Conservation (phyloP, 2,113 vertebrate species). For the Petaurus breviceps region DNA sequence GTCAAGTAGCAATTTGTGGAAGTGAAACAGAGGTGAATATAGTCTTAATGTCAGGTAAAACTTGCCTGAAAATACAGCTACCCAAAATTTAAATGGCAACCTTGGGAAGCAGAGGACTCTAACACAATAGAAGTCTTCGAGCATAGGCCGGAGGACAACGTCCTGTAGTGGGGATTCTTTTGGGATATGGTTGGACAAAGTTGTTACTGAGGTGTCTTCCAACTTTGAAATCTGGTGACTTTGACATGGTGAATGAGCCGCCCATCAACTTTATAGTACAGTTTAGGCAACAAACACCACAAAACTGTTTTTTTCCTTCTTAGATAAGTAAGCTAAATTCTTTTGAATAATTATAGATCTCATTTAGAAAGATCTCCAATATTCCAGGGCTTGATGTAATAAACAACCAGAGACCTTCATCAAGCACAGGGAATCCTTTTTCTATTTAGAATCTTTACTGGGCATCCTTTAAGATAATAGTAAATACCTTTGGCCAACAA, state of each 20-base stretch:
- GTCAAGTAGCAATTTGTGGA: not conserved
- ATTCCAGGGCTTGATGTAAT: not conserved
- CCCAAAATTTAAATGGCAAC: not conserved
- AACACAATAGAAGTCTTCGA: not conserved
- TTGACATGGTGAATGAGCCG: not conserved
- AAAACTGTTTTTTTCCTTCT: not conserved
- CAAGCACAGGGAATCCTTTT: not conserved
- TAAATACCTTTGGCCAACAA: not conserved
- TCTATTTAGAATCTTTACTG: not conserved
- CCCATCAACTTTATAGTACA: not conserved
- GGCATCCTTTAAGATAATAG: not conserved
- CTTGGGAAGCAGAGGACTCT: not conserved
- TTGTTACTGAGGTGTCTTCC: not conserved
- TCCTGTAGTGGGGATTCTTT: not conserved
- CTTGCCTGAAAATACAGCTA: not conserved
- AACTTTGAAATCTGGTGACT: not conserved
- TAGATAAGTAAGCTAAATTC: too few relatives aligned
- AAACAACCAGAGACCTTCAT: not conserved
- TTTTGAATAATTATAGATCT: not conserved
- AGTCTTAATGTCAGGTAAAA: not conserved
- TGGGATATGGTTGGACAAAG: not conserved
- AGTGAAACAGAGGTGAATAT: not conserved
- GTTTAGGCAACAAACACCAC: not conserved
- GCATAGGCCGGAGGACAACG: not conserved
- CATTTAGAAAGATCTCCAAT: not conserved